Percentiles rank a stretch among this genome's conserved stretches.
Evolutionary conservation across 2,113 vertebrate species (phyloP).

Genomic region (Mellivora capensis): DNA sequence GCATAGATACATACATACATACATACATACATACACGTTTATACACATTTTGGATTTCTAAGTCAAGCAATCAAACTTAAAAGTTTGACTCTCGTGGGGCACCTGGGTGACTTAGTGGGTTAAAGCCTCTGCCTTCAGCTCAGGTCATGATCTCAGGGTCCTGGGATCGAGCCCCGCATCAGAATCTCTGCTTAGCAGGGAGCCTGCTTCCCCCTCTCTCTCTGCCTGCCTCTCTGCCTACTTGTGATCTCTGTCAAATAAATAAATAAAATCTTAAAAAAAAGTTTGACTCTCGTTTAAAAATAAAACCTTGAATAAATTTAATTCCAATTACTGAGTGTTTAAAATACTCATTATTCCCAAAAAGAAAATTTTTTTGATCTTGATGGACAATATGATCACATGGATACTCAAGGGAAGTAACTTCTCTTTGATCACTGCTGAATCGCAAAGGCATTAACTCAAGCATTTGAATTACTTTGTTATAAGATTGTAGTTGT

Average conservation of each 20-base stretch:
- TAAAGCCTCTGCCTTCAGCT: too few relatives aligned
- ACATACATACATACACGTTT: neutral
- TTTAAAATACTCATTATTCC: constrained; percentile 28
- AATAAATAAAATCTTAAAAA: too few relatives aligned
- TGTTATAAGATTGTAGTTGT: neutral
- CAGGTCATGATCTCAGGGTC: too few relatives aligned
- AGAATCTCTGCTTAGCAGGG: too few relatives aligned
- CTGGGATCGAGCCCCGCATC: too few relatives aligned
- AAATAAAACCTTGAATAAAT: neutral
- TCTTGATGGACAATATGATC: neutral
- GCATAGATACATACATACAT: neutral
- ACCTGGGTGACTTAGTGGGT: too few relatives aligned
- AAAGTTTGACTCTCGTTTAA: too few relatives aligned
- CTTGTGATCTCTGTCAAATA: too few relatives aligned
- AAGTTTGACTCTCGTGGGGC: neutral
- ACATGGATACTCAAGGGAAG: neutral
- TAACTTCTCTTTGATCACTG: neutral
- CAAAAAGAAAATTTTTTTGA: neutral
- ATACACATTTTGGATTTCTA: neutral
- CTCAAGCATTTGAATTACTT: neutral
- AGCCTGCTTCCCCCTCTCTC: too few relatives aligned
- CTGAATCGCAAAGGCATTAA: neutral
- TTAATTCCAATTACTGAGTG: neutral
- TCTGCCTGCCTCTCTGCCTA: too few relatives aligned
- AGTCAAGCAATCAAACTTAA: neutral